These are phyloP conservation scores for Drosophila baimaii DNA, from an alignment of 1,140 invertebrate species.

Conservation along the genomic window DNA sequence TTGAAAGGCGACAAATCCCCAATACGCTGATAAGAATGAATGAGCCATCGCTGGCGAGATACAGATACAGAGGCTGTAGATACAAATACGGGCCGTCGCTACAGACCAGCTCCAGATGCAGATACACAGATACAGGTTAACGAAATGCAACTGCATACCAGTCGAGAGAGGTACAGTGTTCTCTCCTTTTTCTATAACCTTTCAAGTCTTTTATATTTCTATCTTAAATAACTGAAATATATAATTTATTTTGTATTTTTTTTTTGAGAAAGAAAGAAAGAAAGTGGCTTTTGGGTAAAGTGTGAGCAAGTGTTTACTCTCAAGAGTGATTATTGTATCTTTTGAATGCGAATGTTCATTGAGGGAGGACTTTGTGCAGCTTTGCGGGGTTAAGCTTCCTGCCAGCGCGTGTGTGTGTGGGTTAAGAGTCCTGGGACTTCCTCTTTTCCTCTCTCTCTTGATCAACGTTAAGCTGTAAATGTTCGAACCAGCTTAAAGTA, in stretches of 20 bases:
- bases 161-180: background rate
- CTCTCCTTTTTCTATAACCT: background rate
- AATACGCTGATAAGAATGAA: slow-evolving; percentile 80
- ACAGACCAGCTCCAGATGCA: background rate
- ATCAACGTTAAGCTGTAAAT: slow-evolving; percentile 39
- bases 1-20: slow-evolving; percentile 73
- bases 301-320: background rate
- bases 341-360: slow-evolving; percentile 2
- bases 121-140: slow-evolving; percentile 9
- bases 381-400: slow-evolving; percentile 41
- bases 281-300: background rate
- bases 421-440: slow-evolving; percentile 24
- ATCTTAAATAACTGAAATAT: background rate
- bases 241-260: background rate
- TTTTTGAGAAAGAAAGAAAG: background rate
- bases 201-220: background rate
- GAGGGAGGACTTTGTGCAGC: slow-evolving; percentile 9
- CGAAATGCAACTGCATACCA: slow-evolving; percentile 11
- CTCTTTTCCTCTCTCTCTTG: background rate
- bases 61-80: slow-evolving; percentile 30
- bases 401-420: background rate
- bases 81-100: slow-evolving; percentile 11
- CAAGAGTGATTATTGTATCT: slow-evolving; percentile 16
- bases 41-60: slow-evolving; percentile 57
- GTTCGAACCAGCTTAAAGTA: slow-evolving; percentile 14